Evolutionary conservation across 2,797 vertebrate species (phyloP), one percentile per base, ranked within the genome.

Genomic region (Muscicapa comitata): DNA sequence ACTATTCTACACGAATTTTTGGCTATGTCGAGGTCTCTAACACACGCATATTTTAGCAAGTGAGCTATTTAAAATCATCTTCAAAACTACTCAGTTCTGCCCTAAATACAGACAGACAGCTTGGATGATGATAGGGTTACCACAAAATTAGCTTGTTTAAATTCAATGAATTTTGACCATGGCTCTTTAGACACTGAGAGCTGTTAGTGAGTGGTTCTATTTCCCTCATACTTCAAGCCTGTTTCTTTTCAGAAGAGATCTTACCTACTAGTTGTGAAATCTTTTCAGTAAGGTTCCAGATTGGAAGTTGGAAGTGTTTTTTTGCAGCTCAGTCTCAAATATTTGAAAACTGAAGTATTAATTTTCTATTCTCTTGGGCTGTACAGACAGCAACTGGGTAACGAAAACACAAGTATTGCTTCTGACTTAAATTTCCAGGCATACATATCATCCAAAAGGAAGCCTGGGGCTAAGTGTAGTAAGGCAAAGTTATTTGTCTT

Each of bases 401-500:
- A 48, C 51, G 42, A 75, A 84, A 74, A 91, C 92, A 58, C 25
- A 81, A 74, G 47, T 58, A 43, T 88, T 86, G 62, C 15, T 94
- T 86, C 58, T 94, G 76, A 90, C 58, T 93, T 94, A 78, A 83
- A 94, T 93, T 91, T 92, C 70, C 62, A 94, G 47, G 66, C 66
- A 59, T 77, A 71, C 45, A 29, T 81, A 74, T 88, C 40, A 77
- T 51, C 57, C 79, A 78, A 31, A 75, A 72, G 57, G 58, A 95
- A 91, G 77, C 83, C 15, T 91, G 59, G 17, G 40, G 83, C 66
- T 78, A 81, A 84, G 40, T 59, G 73, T 47, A 76, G 31, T 72
- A 94, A 90, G 47, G 57, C 47, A 58, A 77, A 86, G 73, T 65
- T 91, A 95, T 95, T 95, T 94, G 51, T 94, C 92, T 95, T 94